A percentile compares a stretch with the other conserved stretches of the same genome.
phyloP scores from a whole-genome alignment of 1,140 invertebrate species.

The Adelges cooleyi region DNA sequence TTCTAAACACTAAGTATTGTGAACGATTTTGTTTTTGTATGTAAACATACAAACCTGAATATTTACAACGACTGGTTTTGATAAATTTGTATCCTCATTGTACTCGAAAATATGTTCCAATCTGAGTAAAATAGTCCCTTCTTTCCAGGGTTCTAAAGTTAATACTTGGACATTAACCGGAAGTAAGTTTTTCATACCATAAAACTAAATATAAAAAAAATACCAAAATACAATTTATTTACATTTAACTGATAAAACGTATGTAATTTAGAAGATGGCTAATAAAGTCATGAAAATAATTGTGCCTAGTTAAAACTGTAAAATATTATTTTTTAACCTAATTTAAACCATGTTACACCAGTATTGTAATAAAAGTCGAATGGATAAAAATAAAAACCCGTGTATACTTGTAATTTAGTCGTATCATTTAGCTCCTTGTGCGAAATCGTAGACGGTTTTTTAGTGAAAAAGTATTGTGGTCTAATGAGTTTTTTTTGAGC shows the following conservation, averaged over 20 bases:
- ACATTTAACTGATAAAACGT: too few relatives aligned
- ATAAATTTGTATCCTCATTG: constrained; percentile 30
- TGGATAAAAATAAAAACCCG: too few relatives aligned
- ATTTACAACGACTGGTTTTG: constrained; percentile 30
- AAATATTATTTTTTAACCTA: too few relatives aligned
- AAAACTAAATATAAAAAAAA: constrained; percentile 29
- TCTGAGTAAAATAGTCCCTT: constrained; percentile 41
- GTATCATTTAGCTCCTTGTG: not conserved
- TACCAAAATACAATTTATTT: too few relatives aligned
- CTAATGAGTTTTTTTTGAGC: constrained; percentile 9
- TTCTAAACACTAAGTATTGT: too few relatives aligned
- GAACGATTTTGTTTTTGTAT: too few relatives aligned
- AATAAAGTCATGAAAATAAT: too few relatives aligned
- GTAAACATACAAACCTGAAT: constrained; percentile 29
- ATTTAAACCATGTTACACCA: too few relatives aligned
- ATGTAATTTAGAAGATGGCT: too few relatives aligned
- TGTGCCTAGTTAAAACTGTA: too few relatives aligned
- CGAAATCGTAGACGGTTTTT: not conserved
- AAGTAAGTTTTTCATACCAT: constrained; percentile 35
- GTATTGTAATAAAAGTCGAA: too few relatives aligned
- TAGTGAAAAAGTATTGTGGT: constrained; percentile 15
- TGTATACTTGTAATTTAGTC: not conserved
- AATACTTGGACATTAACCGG: constrained; percentile 50
- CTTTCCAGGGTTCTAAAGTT: constrained; percentile 45
- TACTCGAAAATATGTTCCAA: constrained; percentile 52